A percentile compares a stretch with the other conserved stretches of the same genome.
Evolutionary conservation across 2,888 invertebrate species (phyloP).

Genomic region (Melipona bicolor): DNA sequence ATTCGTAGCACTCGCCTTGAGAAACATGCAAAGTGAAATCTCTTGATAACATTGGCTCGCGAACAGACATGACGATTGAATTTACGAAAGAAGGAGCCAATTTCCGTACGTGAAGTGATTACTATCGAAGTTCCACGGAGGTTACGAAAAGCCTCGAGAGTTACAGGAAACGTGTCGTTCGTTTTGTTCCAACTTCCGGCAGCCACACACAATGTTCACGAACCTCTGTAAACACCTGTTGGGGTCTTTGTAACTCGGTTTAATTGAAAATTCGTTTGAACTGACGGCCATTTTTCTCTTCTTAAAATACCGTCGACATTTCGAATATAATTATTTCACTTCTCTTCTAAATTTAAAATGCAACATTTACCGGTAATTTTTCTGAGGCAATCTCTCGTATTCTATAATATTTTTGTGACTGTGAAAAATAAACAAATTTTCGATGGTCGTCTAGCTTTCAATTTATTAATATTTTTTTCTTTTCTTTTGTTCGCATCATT

Average conservation of each 20-base stretch:
- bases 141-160: neutral
- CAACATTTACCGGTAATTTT: no score
- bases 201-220: conserved; percentile 45
- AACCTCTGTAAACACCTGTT: conserved; percentile 52
- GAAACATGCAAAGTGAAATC: neutral
- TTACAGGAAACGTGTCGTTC: conserved; percentile 6
- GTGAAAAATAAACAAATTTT: neutral
- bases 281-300: neutral
- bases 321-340: conserved; percentile 21
- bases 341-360: neutral
- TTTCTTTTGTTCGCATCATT: neutral
- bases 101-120: conserved; percentile 31
- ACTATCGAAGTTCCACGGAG: neutral
- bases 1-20: neutral
- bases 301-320: neutral
- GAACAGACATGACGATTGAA: neutral
- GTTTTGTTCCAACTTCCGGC: conserved; percentile 25
- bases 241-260: conserved; percentile 36
- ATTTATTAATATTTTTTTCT: neutral
- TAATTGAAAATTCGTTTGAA: conserved; percentile 54
- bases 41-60: neutral
- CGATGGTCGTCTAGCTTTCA: neutral
- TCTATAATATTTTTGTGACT: neutral
- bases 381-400: no score
- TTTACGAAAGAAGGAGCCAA: conserved; percentile 5